These are phyloP conservation scores for Phyllostomus discolor DNA, from an alignment of 2,113 vertebrate species.

Conservation along the genomic window DNA sequence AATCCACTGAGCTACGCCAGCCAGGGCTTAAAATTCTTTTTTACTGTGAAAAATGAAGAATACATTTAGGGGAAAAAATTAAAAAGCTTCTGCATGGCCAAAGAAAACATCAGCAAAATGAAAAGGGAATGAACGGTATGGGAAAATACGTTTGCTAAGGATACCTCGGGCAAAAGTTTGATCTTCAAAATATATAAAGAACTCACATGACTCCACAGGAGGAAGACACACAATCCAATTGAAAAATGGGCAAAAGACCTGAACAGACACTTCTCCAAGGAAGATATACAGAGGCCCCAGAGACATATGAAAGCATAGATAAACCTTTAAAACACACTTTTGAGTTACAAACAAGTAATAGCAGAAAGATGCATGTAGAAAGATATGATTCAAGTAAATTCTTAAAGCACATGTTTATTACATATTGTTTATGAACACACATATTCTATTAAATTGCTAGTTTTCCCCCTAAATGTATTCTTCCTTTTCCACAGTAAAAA, in stretches of 20 bases:
- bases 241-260: no score
- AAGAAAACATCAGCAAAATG: no score
- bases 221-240: no score
- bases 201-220: no score
- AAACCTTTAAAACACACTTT: background rate
- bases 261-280: no score
- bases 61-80: background rate
- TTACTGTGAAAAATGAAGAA: background rate
- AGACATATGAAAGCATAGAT: background rate
- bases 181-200: no score
- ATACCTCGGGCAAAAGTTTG: no score
- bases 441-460: background rate
- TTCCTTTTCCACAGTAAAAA: background rate
- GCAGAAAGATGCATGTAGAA: background rate
- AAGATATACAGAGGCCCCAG: no score
- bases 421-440: background rate
- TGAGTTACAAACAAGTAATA: background rate
- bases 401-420: background rate
- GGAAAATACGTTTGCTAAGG: no score
- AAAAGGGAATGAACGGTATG: no score
- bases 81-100: no score
- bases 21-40: background rate
- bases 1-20: no score
- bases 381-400: background rate
- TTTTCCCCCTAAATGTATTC: background rate